A percentile compares a stretch with the other conserved stretches of the same genome.
Evolutionary conservation across 1,140 invertebrate genomes (phyloP).

Genomic region (Hyposmocoma kahamanoa): DNA sequence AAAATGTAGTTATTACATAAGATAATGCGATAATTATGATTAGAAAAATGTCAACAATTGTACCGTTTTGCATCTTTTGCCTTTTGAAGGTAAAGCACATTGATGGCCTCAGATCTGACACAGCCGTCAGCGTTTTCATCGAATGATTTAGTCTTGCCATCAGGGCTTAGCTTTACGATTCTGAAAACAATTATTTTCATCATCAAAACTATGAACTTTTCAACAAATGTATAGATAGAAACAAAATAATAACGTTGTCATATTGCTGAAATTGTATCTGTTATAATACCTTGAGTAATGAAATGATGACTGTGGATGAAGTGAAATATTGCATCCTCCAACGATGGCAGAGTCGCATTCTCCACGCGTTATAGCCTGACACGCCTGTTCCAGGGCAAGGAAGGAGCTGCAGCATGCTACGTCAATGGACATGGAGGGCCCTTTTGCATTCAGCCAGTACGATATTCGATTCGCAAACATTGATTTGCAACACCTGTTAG

Average conservation of each 20-base stretch:
- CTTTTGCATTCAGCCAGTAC: slow-evolving; percentile 80
- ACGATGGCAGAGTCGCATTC: slow-evolving; percentile 92
- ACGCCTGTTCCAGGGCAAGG: slow-evolving; percentile 88
- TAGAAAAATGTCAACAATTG: neutral
- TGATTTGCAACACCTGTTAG: slow-evolving; percentile 81
- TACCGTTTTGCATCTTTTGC: slow-evolving; percentile 78
- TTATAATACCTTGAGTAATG: slow-evolving; percentile 81
- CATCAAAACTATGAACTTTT: neutral
- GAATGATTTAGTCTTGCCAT: slow-evolving; percentile 88
- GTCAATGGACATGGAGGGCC: slow-evolving; percentile 89
- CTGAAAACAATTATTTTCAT: slow-evolving; percentile 23
- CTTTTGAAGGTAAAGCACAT: slow-evolving; percentile 86
- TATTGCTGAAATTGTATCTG: no score
- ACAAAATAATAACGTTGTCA: no score
- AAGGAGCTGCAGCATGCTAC: slow-evolving; percentile 94
- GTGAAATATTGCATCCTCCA: slow-evolving; percentile 85
- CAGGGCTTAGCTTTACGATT: slow-evolving; percentile 79
- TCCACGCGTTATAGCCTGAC: slow-evolving; percentile 82
- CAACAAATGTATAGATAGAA: neutral
- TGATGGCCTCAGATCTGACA: slow-evolving; percentile 81
- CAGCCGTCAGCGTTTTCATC: slow-evolving; percentile 85
- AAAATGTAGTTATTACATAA: neutral
- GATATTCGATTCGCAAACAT: slow-evolving; percentile 95
- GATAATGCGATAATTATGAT: no score
- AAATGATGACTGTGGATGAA: slow-evolving; percentile 90